Evolutionary conservation across 2,113 vertebrate genomes (phyloP).

Genomic region (Hippotragus niger): DNA sequence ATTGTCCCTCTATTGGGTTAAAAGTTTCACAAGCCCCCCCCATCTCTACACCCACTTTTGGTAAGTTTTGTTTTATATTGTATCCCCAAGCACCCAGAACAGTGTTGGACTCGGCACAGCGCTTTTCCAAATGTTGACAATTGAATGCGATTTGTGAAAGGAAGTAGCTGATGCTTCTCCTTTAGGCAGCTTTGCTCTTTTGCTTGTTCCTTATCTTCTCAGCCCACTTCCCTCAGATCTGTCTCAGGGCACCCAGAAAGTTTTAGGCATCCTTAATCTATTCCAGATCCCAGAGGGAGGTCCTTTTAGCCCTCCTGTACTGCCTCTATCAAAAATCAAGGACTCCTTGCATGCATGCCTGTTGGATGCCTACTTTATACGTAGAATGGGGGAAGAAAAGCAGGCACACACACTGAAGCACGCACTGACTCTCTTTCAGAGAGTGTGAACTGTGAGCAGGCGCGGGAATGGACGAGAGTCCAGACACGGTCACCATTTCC

Average conservation of each 20-base stretch:
- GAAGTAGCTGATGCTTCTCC: not conserved
- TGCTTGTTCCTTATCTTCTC: not conserved
- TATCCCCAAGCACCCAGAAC: not conserved
- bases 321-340: not conserved
- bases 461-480: rapidly evolving
- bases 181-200: too few species aligned
- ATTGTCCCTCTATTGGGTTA: not conserved
- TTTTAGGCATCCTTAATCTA: not conserved
- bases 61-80: not conserved
- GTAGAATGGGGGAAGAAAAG: not conserved
- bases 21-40: not conserved
- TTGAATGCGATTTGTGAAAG: not conserved
- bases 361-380: not conserved
- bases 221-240: not conserved
- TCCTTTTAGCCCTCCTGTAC: not conserved
- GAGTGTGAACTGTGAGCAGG: not conserved
- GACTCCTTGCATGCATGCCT: not conserved
- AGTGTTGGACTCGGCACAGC: not conserved
- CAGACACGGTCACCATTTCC: not conserved
- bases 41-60: not conserved
- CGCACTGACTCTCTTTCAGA: not conserved
- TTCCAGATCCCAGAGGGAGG: not conserved
- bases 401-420: not conserved
- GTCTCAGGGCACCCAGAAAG: not conserved
- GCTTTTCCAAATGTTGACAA: not conserved